phyloP scores from a whole-genome alignment of 2,797 vertebrate genomes.

The Bradypus variegatus region DNA sequence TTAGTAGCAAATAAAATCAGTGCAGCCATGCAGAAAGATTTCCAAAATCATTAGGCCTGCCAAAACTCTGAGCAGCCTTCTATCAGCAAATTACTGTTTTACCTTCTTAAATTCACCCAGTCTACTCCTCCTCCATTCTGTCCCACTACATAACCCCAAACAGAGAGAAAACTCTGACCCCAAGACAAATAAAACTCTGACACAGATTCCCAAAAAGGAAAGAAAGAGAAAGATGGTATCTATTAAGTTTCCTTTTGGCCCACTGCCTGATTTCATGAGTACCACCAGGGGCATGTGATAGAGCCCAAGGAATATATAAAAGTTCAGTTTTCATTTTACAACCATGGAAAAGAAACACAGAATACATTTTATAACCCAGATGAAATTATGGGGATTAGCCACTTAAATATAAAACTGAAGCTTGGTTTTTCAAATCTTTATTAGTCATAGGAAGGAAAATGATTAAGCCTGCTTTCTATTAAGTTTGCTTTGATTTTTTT shows the following conservation, averaged over 20 bases:
- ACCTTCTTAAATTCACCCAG: background rate
- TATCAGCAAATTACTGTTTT: background rate
- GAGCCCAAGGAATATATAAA: constrained; percentile 1
- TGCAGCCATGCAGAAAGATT: constrained; percentile 1
- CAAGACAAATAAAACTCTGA: background rate
- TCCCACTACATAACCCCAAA: background rate
- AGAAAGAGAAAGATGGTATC: background rate
- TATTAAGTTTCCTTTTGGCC: constrained; percentile 32
- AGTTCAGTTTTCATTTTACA: constrained; percentile 41
- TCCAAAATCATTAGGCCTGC: background rate
- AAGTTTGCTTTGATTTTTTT: constrained; percentile 61
- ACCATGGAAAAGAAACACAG: background rate
- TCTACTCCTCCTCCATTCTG: constrained; percentile 8
- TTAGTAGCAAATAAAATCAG: constrained; percentile 17
- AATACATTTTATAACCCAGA: constrained; percentile 30
- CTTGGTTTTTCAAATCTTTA: constrained; percentile 53
- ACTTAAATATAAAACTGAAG: constrained; percentile 48
- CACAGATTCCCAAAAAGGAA: constrained; percentile 15
- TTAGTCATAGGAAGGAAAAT: constrained; percentile 55
- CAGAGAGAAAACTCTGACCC: background rate
- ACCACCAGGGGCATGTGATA: background rate
- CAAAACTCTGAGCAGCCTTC: constrained; percentile 2
- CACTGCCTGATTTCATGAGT: constrained; percentile 38
- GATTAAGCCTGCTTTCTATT: constrained; percentile 55
- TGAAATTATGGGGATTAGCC: constrained; percentile 45